Evolutionary conservation across 2,888 invertebrate genomes (phyloP).

Genomic region (Celastrina argiolus): DNA sequence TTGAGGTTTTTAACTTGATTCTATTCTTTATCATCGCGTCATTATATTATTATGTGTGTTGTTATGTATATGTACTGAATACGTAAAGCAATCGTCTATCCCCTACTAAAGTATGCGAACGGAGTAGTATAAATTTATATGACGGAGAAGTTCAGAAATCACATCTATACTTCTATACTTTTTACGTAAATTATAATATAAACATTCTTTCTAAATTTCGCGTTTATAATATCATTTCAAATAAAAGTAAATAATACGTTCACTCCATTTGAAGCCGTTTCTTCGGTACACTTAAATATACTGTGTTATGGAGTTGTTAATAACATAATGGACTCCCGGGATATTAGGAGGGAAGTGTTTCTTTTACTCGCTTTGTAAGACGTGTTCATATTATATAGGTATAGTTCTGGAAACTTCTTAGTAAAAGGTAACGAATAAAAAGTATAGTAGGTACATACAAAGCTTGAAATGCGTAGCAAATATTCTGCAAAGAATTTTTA

Average conservation of each 20-base stretch:
- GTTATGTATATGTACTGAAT: too few species aligned
- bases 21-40: neutral
- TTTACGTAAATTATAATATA: too few species aligned
- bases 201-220: too few species aligned
- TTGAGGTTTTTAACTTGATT: neutral
- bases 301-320: neutral
- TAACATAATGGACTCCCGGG: neutral
- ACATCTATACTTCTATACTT: neutral
- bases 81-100: too few species aligned
- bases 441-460: too few species aligned
- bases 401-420: neutral
- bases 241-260: neutral
- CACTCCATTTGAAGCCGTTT: neutral
- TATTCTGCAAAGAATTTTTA: too few species aligned
- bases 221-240: too few species aligned
- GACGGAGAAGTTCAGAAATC: too few species aligned
- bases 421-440: slow-evolving; percentile 7
- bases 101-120: too few species aligned
- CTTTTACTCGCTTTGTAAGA: neutral
- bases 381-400: neutral
- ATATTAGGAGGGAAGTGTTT: neutral
- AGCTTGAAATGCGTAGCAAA: too few species aligned
- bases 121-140: too few species aligned
- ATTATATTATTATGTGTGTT: too few species aligned
- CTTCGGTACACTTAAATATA: neutral